Evolutionary conservation across 2,797 vertebrate species (phyloP), one percentile per base, ranked within the genome.

Genomic region (Thamnophis elegans): DNA sequence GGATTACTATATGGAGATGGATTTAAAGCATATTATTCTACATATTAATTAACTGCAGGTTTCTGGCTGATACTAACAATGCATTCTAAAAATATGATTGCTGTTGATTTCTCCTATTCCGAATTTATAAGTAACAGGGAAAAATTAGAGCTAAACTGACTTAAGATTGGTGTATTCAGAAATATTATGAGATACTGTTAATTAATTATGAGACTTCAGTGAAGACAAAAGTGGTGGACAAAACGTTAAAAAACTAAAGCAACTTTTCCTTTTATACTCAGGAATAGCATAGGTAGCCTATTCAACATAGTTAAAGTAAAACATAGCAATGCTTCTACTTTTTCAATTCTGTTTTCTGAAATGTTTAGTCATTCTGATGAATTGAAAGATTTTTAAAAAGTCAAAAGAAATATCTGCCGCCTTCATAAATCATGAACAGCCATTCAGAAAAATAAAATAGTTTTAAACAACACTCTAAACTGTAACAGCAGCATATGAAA

Each of bases 71-170:
- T 47, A 78, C 68, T 93, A 93, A 82, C 89, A 47, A 0, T 93
- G 93, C 88, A 91, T 94, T 56, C 5, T 92, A 54, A 94, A 95
- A 96, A 94, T 96, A 93, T 94, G 60, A 96, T 91, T 93, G 96
- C 94, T 94, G 86, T 88, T 94, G 95, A 94, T 95, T 89, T 89
- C 59, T 89, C 78, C 20, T 55, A 65, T 58, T 59, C 91, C 13
- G 1, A 85, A 96, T 94, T 93, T 59, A 93, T 91, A 96, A 94
- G 94, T 10, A 86, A 92, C 93, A 91, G n/a, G 58, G 0, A 92
- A 87, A 42, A 91, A 87, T n/a, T 88, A 47, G 54, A 55, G 9
- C n/a, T 93, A 91, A 56, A 58, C 65, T 88, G 89, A 36, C 56
- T 5, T 58, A 59, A 25, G 32, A 28, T 42, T 54, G 47, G 20